A percentile compares a stretch with the other conserved stretches of the same genome.
These are phyloP conservation scores for Elephas maximus DNA, from an alignment of 2,113 vertebrate species.

Conservation along the genomic window DNA sequence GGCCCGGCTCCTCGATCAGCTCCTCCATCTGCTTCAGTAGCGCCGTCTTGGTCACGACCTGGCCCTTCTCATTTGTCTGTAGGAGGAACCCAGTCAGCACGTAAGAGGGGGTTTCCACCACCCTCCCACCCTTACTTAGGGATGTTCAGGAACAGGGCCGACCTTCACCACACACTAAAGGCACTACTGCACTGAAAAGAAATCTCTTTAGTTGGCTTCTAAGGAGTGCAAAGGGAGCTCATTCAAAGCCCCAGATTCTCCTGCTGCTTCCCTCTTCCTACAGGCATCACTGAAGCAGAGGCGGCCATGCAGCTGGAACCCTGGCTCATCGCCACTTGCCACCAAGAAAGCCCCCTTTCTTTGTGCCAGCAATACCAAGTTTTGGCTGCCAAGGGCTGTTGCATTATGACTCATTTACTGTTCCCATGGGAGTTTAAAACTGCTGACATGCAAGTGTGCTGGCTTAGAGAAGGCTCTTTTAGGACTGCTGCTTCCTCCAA, in stretches of 20 bases:
- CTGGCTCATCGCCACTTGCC: not conserved
- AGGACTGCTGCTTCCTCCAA: not conserved
- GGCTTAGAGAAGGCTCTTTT: not conserved
- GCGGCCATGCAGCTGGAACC: not conserved
- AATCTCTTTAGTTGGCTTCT: not conserved
- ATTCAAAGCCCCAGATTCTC: not conserved
- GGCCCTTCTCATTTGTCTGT: slow-evolving; percentile 99
- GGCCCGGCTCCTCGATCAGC: slow-evolving; percentile 98
- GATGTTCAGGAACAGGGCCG: not conserved
- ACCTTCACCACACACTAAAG: not conserved
- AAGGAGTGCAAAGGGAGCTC: not conserved
- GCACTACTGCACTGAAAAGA: not conserved
- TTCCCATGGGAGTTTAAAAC: not conserved
- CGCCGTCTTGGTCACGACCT: slow-evolving; percentile 98
- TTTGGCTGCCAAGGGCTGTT: not conserved
- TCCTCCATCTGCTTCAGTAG: slow-evolving; percentile 99
- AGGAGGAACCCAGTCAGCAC: slow-evolving; percentile 21
- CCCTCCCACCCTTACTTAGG: not conserved
- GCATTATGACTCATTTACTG: not conserved
- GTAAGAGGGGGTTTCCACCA: not conserved
- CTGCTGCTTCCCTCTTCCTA: not conserved
- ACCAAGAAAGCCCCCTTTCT: slow-evolving; percentile 37
- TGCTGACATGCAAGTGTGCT: not conserved
- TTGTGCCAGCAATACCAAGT: not conserved
- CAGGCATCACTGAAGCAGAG: slow-evolving; percentile 35